Base-by-base conservation (phyloP, 2,888 invertebrate genomes). In the Hydrotaea diabolus region DNA sequence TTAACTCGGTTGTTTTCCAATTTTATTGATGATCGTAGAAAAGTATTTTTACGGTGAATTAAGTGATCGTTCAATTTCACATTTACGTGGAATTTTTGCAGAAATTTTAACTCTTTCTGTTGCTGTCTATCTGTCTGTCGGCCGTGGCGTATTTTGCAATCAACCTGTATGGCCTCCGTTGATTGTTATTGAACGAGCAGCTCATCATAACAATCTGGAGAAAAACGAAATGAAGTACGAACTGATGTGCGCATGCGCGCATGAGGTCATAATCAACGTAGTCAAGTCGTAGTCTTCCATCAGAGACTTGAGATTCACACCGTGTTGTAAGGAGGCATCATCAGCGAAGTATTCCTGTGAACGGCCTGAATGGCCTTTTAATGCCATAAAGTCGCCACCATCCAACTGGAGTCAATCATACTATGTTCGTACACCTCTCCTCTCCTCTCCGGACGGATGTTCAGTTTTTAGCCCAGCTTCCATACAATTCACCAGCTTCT, bases 1-100 rank as follows among this genome's bases (percentile, higher is more conserved):
- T 59, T 57, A 19, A 23, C 23, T 39, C 3, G 3, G 46, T 69
- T 46, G 46, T 46, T 59, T 21, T 55, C 23, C 31, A 23, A 72
- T 31, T 31, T 75, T 23, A 75, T 15, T 46, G 69, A 69, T 69
- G 69, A 46, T 26, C 59, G 59, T 80, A 74, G 49, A 74, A 17
- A 83, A 74, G 73, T 26, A 26, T 26, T 80, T 75, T 80, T 46
- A 77, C 71, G 74, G 77, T 71, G 72, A 69, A 85, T 85, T 82
- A 79, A 85, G 85, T 85, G 82, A 85, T 85, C 76, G 79, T 82
- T 59, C 79, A 85, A 77, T 74, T 79, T 77, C 9, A 73, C 59
- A 79, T 76, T 72, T 23, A 46, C 69, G 59, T 81, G 73, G 23
- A 23, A 13, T 69, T 76, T 46, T 19, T 11, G 21, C 4, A 7